Evolutionary conservation across 2,797 vertebrate genomes (phyloP).

Genomic region (Clarias pachynema): DNA sequence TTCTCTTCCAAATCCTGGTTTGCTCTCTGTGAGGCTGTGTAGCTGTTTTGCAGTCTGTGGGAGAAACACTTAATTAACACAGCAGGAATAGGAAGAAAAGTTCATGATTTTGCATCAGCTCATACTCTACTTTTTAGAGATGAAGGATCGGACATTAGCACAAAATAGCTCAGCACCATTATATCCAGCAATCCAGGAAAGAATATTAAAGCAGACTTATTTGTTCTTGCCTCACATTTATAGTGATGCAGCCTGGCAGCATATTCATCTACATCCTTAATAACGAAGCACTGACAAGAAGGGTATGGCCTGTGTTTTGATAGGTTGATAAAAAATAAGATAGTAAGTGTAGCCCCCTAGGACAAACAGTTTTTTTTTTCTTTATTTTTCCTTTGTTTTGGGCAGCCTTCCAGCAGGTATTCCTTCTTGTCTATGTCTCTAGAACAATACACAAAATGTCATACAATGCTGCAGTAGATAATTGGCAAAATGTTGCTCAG

Average conservation of each 20-base stretch:
- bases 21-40: slow-evolving; percentile 93
- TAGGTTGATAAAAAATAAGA: neutral
- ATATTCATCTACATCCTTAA: neutral
- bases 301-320: neutral
- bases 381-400: neutral
- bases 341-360: neutral
- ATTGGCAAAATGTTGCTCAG: neutral
- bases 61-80: slow-evolving; percentile 26
- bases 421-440: neutral
- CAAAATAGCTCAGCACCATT: neutral
- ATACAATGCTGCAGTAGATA: neutral
- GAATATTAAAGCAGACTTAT: neutral
- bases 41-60: slow-evolving; percentile 94
- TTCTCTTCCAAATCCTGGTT: slow-evolving; percentile 99
- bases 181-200: neutral
- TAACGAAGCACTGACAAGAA: neutral
- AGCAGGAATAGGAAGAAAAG: slow-evolving; percentile 2
- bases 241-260: neutral
- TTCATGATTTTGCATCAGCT: neutral
- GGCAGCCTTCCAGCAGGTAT: neutral
- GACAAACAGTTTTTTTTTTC: neutral
- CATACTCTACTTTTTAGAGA: neutral
- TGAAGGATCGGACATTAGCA: neutral
- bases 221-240: neutral
- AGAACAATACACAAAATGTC: neutral